phyloP scores from a whole-genome alignment of 2,113 vertebrate genomes.

The Numenius arquata region DNA sequence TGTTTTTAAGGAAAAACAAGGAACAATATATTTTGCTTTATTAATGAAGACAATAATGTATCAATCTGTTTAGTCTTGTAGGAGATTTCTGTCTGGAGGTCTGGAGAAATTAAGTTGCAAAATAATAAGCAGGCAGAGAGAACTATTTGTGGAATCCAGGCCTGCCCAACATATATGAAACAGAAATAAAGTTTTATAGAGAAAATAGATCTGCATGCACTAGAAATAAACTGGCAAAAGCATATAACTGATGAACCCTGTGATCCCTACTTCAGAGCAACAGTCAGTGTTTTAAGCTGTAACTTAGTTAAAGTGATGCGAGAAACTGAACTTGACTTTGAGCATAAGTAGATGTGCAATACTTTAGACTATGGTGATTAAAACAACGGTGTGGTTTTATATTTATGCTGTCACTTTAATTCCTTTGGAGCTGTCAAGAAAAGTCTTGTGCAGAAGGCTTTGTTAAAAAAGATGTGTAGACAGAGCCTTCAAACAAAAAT shows the following conservation, averaged over 20 bases:
- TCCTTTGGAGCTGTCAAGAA: not conserved
- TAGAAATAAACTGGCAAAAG: not conserved
- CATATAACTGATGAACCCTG: not conserved
- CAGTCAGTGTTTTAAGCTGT: not conserved
- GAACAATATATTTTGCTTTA: not conserved
- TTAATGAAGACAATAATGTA: not conserved
- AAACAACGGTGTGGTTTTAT: not conserved
- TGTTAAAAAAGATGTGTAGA: not conserved
- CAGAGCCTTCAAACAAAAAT: not conserved
- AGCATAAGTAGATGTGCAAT: rapidly evolving
- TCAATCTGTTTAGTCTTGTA: not conserved
- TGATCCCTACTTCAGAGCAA: not conserved
- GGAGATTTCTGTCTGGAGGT: not conserved
- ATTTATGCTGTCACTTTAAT: not conserved
- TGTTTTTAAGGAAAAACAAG: not conserved
- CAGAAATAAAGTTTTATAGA: not conserved
- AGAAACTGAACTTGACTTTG: not conserved
- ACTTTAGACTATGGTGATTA: not conserved
- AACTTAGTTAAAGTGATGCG: not conserved
- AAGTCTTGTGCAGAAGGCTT: not conserved
- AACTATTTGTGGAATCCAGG: rapidly evolving
- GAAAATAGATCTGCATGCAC: not conserved
- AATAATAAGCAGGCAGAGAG: not conserved
- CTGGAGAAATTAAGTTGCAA: not conserved
- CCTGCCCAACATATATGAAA: not conserved